These are phyloP conservation scores for Hirudinaria manillensis DNA, from an alignment of 2,888 invertebrate species.

Conservation along the genomic window DNA sequence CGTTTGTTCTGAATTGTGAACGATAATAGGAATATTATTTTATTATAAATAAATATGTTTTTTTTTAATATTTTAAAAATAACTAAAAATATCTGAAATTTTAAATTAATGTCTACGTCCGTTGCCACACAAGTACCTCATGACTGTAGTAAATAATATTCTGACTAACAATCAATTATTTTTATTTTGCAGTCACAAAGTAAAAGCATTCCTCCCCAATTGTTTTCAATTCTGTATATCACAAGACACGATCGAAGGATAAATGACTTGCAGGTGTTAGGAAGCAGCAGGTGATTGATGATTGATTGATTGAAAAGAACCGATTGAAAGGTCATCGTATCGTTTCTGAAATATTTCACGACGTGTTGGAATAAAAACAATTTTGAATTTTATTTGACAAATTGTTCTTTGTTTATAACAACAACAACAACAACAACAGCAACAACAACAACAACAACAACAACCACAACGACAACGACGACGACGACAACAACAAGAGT, in stretches of 20 bases:
- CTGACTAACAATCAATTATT: too few species aligned
- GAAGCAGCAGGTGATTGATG: constrained; percentile 2
- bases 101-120: too few species aligned
- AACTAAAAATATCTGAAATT: too few species aligned
- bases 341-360: not conserved
- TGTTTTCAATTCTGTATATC: not conserved
- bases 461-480: not conserved
- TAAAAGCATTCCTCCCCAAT: too few species aligned
- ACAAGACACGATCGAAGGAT: not conserved
- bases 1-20: too few species aligned
- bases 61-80: too few species aligned
- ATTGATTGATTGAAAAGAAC: constrained; percentile 10
- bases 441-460: not conserved
- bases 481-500: not conserved
- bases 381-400: not conserved
- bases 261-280: constrained; percentile 13
- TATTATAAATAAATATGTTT: too few species aligned
- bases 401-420: not conserved
- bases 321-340: not conserved
- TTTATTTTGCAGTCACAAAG: too few species aligned
- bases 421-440: not conserved
- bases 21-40: too few species aligned
- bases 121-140: too few species aligned
- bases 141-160: too few species aligned
- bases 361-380: not conserved